Evolutionary conservation across 2,888 invertebrate genomes (phyloP).

Genomic region (Hydrotaea cyrtoneurina): DNA sequence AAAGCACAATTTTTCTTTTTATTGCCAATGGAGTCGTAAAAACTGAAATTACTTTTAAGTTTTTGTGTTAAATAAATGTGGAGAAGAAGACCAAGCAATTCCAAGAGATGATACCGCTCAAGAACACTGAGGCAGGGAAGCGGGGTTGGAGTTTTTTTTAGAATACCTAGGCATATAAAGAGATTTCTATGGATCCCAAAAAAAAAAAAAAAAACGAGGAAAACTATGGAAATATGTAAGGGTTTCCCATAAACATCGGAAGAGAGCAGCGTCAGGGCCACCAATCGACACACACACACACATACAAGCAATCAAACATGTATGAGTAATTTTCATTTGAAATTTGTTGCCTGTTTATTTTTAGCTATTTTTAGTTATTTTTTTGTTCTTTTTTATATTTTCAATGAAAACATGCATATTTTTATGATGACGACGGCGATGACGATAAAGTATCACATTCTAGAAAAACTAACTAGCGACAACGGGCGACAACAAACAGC

Average conservation of each 20-base stretch:
- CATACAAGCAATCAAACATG: no score
- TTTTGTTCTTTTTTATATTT: not conserved
- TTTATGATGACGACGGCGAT: not conserved
- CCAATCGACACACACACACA: no score
- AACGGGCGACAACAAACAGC: not conserved
- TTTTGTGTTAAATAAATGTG: slow-evolving; percentile 63
- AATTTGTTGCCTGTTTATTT: not conserved
- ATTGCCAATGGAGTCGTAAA: slow-evolving; percentile 76
- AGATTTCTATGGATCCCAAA: no score
- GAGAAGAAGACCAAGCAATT: not conserved
- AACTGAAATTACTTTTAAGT: slow-evolving; percentile 78
- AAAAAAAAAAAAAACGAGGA: no score
- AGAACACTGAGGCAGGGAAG: no score
- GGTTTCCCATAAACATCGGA: no score
- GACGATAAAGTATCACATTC: slow-evolving; percentile 1
- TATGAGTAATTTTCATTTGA: not conserved
- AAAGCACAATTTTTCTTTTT: slow-evolving; percentile 70
- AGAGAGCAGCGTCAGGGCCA: no score
- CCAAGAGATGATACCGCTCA: not conserved
- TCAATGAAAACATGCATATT: not conserved
- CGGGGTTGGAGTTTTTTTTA: no score
- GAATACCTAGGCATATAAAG: no score
- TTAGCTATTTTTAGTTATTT: no score
- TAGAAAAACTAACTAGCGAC: not conserved
- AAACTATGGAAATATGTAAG: no score